Evolutionary conservation across 2,888 invertebrate species (phyloP).

Genomic region (Andrena dorsata): DNA sequence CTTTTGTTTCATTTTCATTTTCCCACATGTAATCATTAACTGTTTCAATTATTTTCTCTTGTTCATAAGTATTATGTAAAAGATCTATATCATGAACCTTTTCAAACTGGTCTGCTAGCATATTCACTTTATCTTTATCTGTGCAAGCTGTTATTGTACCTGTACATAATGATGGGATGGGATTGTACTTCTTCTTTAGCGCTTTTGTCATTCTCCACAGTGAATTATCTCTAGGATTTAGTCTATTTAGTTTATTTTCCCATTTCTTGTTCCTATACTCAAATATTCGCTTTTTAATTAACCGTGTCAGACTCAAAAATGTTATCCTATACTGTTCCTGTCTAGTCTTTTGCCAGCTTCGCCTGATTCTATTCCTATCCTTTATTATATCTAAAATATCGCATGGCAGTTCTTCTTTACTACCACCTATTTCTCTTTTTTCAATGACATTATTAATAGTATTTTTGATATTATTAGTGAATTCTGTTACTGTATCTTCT

Average conservation of each 20-base stretch:
- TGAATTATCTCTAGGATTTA: constrained; percentile 50
- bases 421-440: constrained; percentile 25
- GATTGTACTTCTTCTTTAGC: constrained; percentile 44
- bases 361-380: constrained; percentile 45
- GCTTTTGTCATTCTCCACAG: constrained; percentile 61
- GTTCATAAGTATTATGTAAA: constrained; percentile 39
- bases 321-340: constrained; percentile 8
- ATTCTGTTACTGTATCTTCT: constrained; percentile 49
- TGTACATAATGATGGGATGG: constrained; percentile 45
- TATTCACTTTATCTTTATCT: constrained; percentile 57
- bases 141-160: constrained; percentile 46
- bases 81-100: constrained; percentile 55
- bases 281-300: constrained; percentile 35
- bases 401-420: constrained; percentile 26
- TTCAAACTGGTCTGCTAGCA: constrained; percentile 60
- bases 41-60: constrained; percentile 16
- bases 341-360: constrained; percentile 46
- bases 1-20: constrained; percentile 13
- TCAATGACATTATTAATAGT: constrained; percentile 33
- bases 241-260: constrained; percentile 26
- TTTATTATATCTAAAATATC: constrained; percentile 35
- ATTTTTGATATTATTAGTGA: constrained; percentile 48
- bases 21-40: constrained; percentile 7
- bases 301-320: constrained; percentile 12
- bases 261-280: constrained; percentile 34